A percentile compares a stretch with the other conserved stretches of the same genome.
Evolutionary conservation across 2,888 invertebrate species (phyloP).

Genomic region (Anthoptus insignis): DNA sequence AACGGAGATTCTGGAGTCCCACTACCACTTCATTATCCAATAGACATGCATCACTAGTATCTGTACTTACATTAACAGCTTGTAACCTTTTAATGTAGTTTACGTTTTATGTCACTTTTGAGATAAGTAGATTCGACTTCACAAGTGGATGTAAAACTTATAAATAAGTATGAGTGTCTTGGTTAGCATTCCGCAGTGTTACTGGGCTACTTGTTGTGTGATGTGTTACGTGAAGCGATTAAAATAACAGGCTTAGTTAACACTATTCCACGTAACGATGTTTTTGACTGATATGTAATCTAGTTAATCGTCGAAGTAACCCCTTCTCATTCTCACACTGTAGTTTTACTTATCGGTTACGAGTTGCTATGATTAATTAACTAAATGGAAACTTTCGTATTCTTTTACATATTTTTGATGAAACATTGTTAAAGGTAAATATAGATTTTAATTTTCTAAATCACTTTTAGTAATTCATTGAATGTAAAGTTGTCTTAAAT

Average conservation of each 20-base stretch:
- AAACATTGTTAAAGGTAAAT: neutral
- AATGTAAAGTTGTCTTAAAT: too few relatives aligned
- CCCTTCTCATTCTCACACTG: conserved; percentile 11
- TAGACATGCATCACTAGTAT: conserved; percentile 49
- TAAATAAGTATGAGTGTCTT: conserved; percentile 24
- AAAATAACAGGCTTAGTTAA: conserved; percentile 53
- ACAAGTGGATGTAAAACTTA: conserved; percentile 12
- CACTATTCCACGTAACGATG: conserved; percentile 48
- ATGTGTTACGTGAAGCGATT: conserved; percentile 50
- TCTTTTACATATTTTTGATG: neutral
- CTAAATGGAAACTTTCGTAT: neutral
- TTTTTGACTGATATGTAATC: conserved; percentile 36
- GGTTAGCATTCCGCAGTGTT: conserved; percentile 54
- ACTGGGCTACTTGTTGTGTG: conserved; percentile 57
- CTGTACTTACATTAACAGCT: conserved; percentile 22
- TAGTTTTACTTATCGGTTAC: conserved; percentile 17
- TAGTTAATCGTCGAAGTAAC: conserved; percentile 19
- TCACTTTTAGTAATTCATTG: too few relatives aligned
- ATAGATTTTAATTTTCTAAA: too few relatives aligned
- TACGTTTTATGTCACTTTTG: conserved; percentile 41
- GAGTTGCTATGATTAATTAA: neutral
- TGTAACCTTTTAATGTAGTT: conserved; percentile 28
- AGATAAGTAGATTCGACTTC: conserved; percentile 21
- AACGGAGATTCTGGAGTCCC: conserved; percentile 76
- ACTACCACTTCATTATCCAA: conserved; percentile 36